Evolutionary conservation across 2,888 invertebrate genomes (phyloP), one percentile per base, ranked within the genome.

Genomic region (Latrodectus hesperus): DNA sequence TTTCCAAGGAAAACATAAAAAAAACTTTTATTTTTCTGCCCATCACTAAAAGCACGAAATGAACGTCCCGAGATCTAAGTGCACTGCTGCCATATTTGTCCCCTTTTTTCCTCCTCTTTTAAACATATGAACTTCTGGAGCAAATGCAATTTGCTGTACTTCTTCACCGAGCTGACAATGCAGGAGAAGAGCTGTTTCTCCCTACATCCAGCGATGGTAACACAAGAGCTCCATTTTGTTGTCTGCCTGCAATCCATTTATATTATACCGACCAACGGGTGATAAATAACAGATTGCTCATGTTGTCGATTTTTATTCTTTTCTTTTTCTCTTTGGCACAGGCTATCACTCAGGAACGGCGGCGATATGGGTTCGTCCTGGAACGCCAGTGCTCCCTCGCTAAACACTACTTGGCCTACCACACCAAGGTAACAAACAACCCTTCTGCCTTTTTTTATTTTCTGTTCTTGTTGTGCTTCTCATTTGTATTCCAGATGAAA

Each of bases 301-400:
- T 64, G 72, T 86, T 80, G 60, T 60, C 74, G 74, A 53, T 75
- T 80, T 16, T 38, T 38, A 38, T 38, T 51, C 49, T 76, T 22
- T 38, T 75, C 79, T 79, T 68, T 71, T 83, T 76, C 72, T 68
- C 64, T 60, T 11, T 60, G 60, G 91, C 91, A 53, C 92, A 97
- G 97, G 97, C 97, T 89, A 96, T 97, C 95, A 96, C 96, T 84
- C 97, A 97, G 93, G 97, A 97, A 92, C 94, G 97, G 89, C 94
- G 97, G 89, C 95, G 97, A 90, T 97, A 97, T 92, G 97, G 97
- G 72, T 97, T 97, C 92, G 97, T 97, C 49, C 93, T 97, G 90
- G 97, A 97, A 92, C 94, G 97, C 90, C 97, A 97, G 91, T 96
- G 96, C 91, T 97, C 97, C 9, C 94, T 97, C 90, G 96, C 97